Conservation (phyloP, 1,140 invertebrate genomes). For the Drosophila lacteicornis region DNA sequence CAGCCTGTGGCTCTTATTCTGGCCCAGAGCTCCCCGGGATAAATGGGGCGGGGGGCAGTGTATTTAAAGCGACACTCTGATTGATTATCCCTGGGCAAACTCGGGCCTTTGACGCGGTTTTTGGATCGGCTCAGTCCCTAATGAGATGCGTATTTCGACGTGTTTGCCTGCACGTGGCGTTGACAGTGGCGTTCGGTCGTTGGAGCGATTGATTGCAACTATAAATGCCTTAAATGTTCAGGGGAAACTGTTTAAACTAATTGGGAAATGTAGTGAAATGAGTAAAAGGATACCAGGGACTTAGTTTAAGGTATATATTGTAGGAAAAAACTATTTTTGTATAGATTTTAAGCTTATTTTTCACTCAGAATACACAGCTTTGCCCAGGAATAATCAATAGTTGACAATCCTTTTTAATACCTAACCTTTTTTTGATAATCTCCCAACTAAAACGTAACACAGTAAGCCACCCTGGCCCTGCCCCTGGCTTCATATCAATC, state of each 20-base stretch:
- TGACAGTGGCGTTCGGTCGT: slow-evolving; percentile 1
- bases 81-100: slow-evolving; percentile 37
- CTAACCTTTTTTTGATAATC: too few species aligned
- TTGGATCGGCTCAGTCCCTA: slow-evolving; percentile 7
- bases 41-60: not conserved
- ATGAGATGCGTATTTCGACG: slow-evolving; percentile 23
- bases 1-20: slow-evolving; percentile 2
- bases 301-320: not conserved
- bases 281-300: too few species aligned
- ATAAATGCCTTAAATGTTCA: not conserved
- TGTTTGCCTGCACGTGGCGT: slow-evolving; percentile 5
- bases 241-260: not conserved
- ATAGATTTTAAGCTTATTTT: too few species aligned
- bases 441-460: not conserved
- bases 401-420: too few species aligned
- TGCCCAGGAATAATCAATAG: too few species aligned
- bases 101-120: slow-evolving; percentile 28
- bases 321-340: not conserved
- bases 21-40: not conserved
- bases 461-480: not conserved
- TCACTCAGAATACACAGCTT: too few species aligned
- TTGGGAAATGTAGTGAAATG: not conserved
- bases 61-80: slow-evolving; percentile 36
- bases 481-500: not conserved
- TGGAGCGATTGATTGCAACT: not conserved